A percentile compares a stretch with the other conserved stretches of the same genome.
These are phyloP conservation scores for Deroplatys truncata DNA, from an alignment of 2,888 invertebrate genomes.

Conservation along the genomic window DNA sequence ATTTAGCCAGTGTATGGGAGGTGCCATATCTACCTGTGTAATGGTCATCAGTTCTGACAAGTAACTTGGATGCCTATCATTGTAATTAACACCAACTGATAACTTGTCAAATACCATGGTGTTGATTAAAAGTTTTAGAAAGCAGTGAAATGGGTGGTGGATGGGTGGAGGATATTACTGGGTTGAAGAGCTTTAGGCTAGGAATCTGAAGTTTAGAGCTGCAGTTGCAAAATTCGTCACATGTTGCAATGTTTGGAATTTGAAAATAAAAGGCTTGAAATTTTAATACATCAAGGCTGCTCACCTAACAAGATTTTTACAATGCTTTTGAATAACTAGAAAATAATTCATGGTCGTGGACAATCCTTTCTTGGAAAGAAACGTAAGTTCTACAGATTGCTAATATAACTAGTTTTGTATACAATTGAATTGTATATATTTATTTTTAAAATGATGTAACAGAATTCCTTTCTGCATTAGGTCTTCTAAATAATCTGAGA, in stretches of 20 bases:
- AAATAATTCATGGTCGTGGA: not conserved
- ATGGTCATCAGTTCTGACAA: not conserved
- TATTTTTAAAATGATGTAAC: not conserved
- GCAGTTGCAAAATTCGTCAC: not conserved
- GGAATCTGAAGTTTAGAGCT: not conserved
- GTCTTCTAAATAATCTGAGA: not conserved
- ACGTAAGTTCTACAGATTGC: not conserved
- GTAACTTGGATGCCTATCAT: not conserved
- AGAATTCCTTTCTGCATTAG: not conserved
- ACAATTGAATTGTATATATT: not conserved
- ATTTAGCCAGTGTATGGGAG: not conserved
- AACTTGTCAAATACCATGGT: not conserved
- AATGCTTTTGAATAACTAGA: not conserved
- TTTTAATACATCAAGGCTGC: not conserved
- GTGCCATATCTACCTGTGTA: not conserved
- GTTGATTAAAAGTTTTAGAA: not conserved
- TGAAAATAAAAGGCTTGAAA: not conserved
- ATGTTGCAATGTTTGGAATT: not conserved
- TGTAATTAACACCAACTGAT: not conserved
- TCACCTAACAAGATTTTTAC: not conserved
- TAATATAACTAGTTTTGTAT: not conserved
- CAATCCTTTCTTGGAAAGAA: not conserved
- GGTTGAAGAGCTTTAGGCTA: not conserved
- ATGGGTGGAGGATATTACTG: not conserved
- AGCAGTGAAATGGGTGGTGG: not conserved